Base-by-base conservation (phyloP, 2,113 vertebrate genomes). In the Thamnaconus septentrionalis region DNA sequence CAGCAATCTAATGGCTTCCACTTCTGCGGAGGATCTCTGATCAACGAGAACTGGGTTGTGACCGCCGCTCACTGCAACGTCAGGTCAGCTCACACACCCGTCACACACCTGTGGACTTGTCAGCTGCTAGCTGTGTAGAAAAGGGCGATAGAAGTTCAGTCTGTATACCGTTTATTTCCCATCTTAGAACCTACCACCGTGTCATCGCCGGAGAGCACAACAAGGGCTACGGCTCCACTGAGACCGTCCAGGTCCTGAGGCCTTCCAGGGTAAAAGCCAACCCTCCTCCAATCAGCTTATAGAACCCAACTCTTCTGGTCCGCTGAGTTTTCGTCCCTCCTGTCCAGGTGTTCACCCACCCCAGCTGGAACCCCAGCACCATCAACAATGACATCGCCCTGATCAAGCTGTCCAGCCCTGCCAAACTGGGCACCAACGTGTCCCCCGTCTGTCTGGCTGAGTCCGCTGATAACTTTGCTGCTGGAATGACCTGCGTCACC, bases 121-220 rank as follows among this genome's bases (percentile, higher is more conserved):
- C 45, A 46, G 45, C 45, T 8, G 2, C 45, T 5, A 46, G 3
- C 45, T 31, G 44, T 45, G 5, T 45, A 6, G 44, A 45, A 45
- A 6, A 5, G 5, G 8, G 47, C 10, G 47, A 8, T 46, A 8
- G 45, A 46, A 9, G 3, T 49, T 5, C 18, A 12, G 50, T 18
- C 18, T 10, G 18, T 8, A 9, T 47, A 66, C 41, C 64, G 47
- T 9, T 45, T 66, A 56, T 61, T 64, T 11, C 44, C 56, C 9
- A 4, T 49, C 7, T 49, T 8, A 96, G 95, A 69, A 93, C 88
- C 7, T 88, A 89, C 3, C 83, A 97, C 63, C 42, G 49, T 0
- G 94, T 96, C 59, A 73, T 96, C 10, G 82, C 89, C n/a, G 94
- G 94, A 0, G 93, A 94, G 43, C 94, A 94, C 39, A 69, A 96